phyloP scores from a whole-genome alignment of 2,888 invertebrate species.

The Drosophila rubida region DNA sequence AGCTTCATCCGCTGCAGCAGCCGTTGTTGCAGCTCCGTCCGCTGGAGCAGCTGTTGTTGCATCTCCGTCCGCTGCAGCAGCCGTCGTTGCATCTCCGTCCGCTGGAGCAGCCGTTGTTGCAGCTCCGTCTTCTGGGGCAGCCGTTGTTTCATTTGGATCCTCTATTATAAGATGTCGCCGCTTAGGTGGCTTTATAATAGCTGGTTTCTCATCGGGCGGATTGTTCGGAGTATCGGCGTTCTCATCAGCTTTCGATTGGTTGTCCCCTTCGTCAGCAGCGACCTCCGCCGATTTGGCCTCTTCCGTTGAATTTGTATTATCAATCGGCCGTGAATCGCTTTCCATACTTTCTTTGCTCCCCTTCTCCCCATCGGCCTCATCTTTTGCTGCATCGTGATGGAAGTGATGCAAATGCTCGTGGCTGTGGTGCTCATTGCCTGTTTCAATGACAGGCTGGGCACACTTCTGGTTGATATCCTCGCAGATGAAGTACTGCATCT shows the following conservation, averaged over 20 bases:
- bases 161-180: too few species aligned
- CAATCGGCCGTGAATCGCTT: slow-evolving; percentile 65
- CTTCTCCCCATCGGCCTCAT: neutral
- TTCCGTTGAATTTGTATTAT: slow-evolving; percentile 59
- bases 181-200: too few species aligned
- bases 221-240: neutral
- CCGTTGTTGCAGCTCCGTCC: neutral
- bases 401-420: slow-evolving; percentile 74
- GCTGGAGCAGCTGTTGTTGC: neutral
- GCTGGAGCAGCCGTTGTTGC: neutral
- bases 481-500: slow-evolving; percentile 62
- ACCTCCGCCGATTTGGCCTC: slow-evolving; percentile 21
- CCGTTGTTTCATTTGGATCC: too few species aligned
- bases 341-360: slow-evolving; percentile 37
- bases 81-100: neutral
- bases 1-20: neutral
- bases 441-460: slow-evolving; percentile 23
- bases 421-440: slow-evolving; percentile 40
- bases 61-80: neutral
- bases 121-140: neutral
- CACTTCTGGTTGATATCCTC: slow-evolving; percentile 40
- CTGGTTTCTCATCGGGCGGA: neutral
- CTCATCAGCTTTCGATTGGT: neutral
- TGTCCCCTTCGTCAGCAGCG: neutral
- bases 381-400: slow-evolving; percentile 57